A percentile compares a stretch with the other conserved stretches of the same genome.
These are phyloP conservation scores for Nothura maculosa DNA, from an alignment of 2,797 vertebrate species.

Conservation along the genomic window DNA sequence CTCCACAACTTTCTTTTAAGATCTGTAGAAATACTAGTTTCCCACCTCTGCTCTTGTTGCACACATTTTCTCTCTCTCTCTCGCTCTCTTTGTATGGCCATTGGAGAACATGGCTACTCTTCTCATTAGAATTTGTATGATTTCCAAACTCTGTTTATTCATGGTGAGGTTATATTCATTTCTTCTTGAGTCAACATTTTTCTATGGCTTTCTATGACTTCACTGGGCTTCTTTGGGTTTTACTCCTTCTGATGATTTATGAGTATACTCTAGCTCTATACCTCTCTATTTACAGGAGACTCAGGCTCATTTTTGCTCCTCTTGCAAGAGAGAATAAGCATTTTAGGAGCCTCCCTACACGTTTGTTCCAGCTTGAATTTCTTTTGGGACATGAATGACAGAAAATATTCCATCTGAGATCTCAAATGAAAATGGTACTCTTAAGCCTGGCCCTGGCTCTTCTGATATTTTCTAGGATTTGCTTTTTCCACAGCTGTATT, in stretches of 20 bases:
- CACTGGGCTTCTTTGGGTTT: conserved; percentile 30
- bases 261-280: conserved; percentile 2
- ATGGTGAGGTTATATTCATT: conserved; percentile 50
- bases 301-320: neutral
- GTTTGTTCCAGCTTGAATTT: neutral
- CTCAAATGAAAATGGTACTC: neutral
- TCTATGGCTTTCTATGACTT: conserved; percentile 19
- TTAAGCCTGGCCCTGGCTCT: neutral
- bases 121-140: conserved; percentile 55
- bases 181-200: conserved; percentile 68
- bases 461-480: neutral
- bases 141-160: conserved; percentile 64
- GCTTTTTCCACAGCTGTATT: neutral
- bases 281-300: conserved; percentile 10
- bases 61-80: conserved; percentile 7
- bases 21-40: conserved; percentile 44
- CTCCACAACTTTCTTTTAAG: neutral
- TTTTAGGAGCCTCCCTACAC: neutral
- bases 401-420: neutral
- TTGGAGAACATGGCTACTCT: conserved; percentile 33
- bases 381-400: neutral
- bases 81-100: neutral
- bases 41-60: neutral
- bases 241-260: conserved; percentile 29
- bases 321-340: neutral